Evolutionary conservation across 2,888 invertebrate genomes (phyloP).

Genomic region (Eupsilia transversa): DNA sequence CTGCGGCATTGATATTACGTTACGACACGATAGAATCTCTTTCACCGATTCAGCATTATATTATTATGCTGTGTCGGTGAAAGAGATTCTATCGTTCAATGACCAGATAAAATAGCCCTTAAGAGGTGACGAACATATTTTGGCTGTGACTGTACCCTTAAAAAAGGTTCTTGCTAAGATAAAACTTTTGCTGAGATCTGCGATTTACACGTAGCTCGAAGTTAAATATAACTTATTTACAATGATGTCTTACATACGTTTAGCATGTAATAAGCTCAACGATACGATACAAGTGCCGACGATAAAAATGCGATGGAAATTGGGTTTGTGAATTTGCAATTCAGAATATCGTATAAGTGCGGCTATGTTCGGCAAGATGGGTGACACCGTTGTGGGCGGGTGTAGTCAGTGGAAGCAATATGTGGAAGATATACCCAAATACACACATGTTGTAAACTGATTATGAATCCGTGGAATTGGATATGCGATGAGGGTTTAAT

Average conservation of each 20-base stretch:
- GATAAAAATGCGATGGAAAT: constrained; percentile 63
- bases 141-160: not conserved
- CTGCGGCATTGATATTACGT: not conserved
- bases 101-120: not conserved
- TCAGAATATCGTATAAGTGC: constrained; percentile 59
- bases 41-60: too few species aligned
- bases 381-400: constrained; percentile 47
- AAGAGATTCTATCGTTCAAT: not conserved
- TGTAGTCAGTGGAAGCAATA: constrained; percentile 44
- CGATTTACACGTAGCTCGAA: not conserved
- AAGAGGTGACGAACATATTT: not conserved
- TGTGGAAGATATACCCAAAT: constrained; percentile 35
- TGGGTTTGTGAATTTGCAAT: constrained; percentile 64
- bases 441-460: constrained; percentile 29
- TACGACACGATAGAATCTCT: not conserved
- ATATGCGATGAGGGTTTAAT: constrained; percentile 32
- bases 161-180: constrained; percentile 18
- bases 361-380: constrained; percentile 54
- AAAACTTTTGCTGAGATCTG: not conserved
- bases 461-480: constrained; percentile 37
- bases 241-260: constrained; percentile 27
- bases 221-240: constrained; percentile 43
- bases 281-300: constrained; percentile 21
- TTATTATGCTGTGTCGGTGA: not conserved
- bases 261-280: constrained; percentile 42